Percentiles rank a stretch among this genome's conserved stretches.
These are phyloP conservation scores for Sebastes nivosus DNA, from an alignment of 2,797 vertebrate genomes.

Conservation along the genomic window DNA sequence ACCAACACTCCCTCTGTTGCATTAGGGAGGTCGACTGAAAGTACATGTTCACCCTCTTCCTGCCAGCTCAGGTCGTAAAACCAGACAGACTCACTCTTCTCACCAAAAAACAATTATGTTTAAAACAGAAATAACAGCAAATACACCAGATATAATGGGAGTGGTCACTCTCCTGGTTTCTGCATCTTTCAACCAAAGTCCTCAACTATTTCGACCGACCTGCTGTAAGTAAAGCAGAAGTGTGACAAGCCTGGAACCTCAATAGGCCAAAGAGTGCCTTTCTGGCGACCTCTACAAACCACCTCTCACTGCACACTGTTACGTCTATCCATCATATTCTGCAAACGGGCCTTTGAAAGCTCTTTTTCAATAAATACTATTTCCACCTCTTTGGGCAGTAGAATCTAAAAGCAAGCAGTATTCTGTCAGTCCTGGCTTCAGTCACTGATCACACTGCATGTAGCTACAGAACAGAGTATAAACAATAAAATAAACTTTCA, in stretches of 20 bases:
- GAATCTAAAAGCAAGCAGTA: not conserved
- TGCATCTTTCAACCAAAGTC: not conserved
- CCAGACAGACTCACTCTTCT: not conserved
- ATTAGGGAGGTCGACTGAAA: constrained; percentile 27
- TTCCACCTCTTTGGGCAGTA: not conserved
- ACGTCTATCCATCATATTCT: not conserved
- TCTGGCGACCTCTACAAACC: not conserved
- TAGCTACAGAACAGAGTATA: not conserved
- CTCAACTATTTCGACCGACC: not conserved
- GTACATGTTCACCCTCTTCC: not conserved
- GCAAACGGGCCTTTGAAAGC: not conserved
- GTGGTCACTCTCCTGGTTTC: not conserved
- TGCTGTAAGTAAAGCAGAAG: not conserved
- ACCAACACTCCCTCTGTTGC: constrained; percentile 6
- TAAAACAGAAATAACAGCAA: not conserved
- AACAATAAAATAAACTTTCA: not conserved
- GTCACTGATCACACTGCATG: not conserved
- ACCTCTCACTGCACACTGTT: not conserved
- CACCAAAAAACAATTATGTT: not conserved
- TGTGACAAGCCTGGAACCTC: not conserved
- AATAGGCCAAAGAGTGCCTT: not conserved
- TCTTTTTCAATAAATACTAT: not conserved
- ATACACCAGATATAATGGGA: not conserved
- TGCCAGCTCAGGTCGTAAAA: constrained; percentile 21
- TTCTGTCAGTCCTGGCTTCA: not conserved